phyloP scores from a whole-genome alignment of 1,140 invertebrate genomes.

The Lordiphosa clarofinis region DNA sequence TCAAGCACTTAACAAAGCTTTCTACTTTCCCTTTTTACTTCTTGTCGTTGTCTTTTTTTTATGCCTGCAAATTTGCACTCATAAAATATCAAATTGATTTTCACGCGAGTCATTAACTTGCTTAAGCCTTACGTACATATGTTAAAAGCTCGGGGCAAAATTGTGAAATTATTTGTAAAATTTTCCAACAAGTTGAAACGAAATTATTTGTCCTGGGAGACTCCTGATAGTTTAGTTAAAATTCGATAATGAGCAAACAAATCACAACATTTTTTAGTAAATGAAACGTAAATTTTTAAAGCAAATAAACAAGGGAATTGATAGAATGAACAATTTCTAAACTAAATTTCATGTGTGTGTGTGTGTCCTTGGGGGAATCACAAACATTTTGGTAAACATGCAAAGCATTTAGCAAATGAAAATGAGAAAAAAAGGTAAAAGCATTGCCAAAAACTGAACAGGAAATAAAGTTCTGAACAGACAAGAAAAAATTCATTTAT shows the following conservation, averaged over 20 bases:
- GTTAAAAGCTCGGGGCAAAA: slow-evolving; percentile 11
- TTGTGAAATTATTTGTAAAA: slow-evolving; percentile 42
- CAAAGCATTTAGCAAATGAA: slow-evolving; percentile 44
- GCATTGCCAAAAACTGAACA: slow-evolving; percentile 7
- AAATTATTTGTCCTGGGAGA: too few relatives aligned
- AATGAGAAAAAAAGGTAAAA: slow-evolving; percentile 32
- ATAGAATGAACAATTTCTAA: slow-evolving; percentile 45
- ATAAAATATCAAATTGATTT: slow-evolving; percentile 74
- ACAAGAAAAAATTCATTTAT: neutral
- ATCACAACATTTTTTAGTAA: slow-evolving; percentile 29
- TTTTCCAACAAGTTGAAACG: slow-evolving; percentile 12
- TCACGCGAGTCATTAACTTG: slow-evolving; percentile 70
- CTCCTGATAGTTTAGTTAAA: slow-evolving; percentile 9
- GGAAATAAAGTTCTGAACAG: slow-evolving; percentile 8
- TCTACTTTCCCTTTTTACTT: slow-evolving; percentile 27
- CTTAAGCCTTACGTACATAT: slow-evolving; percentile 17
- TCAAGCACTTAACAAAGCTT: slow-evolving; percentile 39
- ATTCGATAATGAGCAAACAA: slow-evolving; percentile 19
- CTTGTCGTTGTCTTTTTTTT: slow-evolving; percentile 25
- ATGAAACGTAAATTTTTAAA: slow-evolving; percentile 36
- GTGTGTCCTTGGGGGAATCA: slow-evolving; percentile 24
- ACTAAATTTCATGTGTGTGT: slow-evolving; percentile 39
- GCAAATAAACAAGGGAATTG: slow-evolving; percentile 38
- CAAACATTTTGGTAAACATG: slow-evolving; percentile 13
- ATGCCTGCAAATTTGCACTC: slow-evolving; percentile 39